phyloP scores from a whole-genome alignment of 1,140 invertebrate species.

The Holotrichia oblita region DNA sequence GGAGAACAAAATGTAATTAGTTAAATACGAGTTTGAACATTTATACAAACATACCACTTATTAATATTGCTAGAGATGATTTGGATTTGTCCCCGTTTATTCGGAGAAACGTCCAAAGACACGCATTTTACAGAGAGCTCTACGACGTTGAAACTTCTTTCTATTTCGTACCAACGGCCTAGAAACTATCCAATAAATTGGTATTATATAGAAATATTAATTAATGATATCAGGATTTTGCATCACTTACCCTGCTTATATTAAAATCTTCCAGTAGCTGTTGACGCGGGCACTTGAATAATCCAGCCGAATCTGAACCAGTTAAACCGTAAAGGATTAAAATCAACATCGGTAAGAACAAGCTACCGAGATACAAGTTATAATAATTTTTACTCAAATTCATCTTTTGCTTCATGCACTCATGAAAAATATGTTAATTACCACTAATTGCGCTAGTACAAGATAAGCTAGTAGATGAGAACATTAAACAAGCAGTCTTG shows the following conservation, averaged over 20 bases:
- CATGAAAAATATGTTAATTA: no score
- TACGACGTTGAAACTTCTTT: constrained; percentile 75
- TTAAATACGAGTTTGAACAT: neutral
- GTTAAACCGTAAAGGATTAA: neutral
- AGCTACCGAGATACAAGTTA: neutral
- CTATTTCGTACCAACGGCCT: constrained; percentile 77
- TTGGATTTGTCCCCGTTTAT: constrained; percentile 64
- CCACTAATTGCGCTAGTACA: no score
- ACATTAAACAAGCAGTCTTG: no score
- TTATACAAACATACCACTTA: constrained; percentile 64
- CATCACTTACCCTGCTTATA: constrained; percentile 65
- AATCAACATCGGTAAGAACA: neutral
- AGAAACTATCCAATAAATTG: constrained; percentile 65
- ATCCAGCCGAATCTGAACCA: neutral
- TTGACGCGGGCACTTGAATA: constrained; percentile 66
- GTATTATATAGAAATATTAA: neutral
- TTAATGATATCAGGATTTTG: neutral
- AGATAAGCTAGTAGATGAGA: no score
- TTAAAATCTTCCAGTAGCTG: constrained; percentile 69
- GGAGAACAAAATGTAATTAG: neutral
- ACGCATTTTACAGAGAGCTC: constrained; percentile 74
- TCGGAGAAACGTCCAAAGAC: constrained; percentile 65
- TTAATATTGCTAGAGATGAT: constrained; percentile 69
- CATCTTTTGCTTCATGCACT: no score
- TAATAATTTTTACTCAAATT: neutral